Evolutionary conservation across 2,113 vertebrate genomes (phyloP), one percentile per base, ranked within the genome.

Genomic region (Holacanthus passer): DNA sequence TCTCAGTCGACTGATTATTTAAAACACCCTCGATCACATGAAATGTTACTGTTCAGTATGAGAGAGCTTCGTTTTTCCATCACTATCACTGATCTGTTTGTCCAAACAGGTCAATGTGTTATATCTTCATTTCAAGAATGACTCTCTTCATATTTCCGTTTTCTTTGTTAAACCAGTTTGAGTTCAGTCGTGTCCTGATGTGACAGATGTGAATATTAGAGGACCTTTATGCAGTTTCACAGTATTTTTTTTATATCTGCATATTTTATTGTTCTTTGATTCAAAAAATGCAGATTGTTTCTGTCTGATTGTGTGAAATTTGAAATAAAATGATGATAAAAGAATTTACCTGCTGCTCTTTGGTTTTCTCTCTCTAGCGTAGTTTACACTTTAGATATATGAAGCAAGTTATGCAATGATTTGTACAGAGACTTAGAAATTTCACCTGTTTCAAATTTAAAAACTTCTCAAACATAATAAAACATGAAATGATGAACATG

Each of bases 221-320:
- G 17, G 2, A 50, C 4, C 0, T 45, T 71, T 69, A 48, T 71
- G 14, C 77, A 75, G 45, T 32, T 84, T 59, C 22, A 66, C 47
- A 32, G 24, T 53, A 53, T 81, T 83, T 14, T 69, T 75, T 69
- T 53, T 64, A 16, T 27, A 53, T 69, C 3, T 68, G 43, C 75
- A 77, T 52, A 63, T 83, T 77, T 62, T 56, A 43, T 64, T 71
- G 45, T 79, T 75, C 29, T 69, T 10, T 41, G 37, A 77, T 66
- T 77, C 39, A 73, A 60, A 73, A 60, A 45, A 45, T 64, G 19
- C 73, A 14, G 41, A 35, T 75, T 7, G 0, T 83, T 50, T 66
- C 41, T 56, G 45, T 75, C 43, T 47, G 67, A 67, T 60, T 85
- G 63, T 81, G 62, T 84, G 82, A 68, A 79, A 90, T 68, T 45